Evolutionary conservation across 2,797 vertebrate species (phyloP).

Genomic region (Mustela erminea): DNA sequence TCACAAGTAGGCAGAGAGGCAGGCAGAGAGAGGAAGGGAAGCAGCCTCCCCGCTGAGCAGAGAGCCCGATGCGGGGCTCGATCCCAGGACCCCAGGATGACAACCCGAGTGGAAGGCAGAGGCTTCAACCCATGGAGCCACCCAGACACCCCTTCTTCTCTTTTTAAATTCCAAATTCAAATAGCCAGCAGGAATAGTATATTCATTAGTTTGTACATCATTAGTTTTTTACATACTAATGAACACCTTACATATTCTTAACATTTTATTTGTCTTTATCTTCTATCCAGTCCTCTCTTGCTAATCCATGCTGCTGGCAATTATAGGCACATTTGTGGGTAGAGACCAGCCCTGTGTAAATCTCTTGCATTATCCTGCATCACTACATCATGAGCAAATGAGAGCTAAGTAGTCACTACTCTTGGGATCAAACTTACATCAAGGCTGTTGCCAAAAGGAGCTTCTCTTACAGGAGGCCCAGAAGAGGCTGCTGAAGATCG

Average conservation of each 20-base stretch:
- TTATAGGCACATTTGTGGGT: background rate
- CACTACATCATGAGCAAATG: background rate
- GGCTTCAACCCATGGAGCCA: too few species aligned
- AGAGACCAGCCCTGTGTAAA: background rate
- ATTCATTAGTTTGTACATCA: background rate
- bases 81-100: too few species aligned
- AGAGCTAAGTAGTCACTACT: background rate
- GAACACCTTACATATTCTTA: background rate
- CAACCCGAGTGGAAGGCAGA: too few species aligned
- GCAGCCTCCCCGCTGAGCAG: too few species aligned
- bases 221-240: background rate
- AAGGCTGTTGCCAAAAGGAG: background rate
- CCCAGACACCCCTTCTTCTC: too few species aligned
- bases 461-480: background rate
- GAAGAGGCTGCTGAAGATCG: background rate
- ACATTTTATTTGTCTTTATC: constrained; percentile 45
- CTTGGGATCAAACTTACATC: background rate
- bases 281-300: background rate
- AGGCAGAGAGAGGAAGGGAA: too few species aligned
- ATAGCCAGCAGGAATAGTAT: background rate
- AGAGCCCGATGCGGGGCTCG: accelerated
- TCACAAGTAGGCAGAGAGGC: too few species aligned
- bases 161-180: background rate
- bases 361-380: background rate
- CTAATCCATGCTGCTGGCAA: background rate